Evolutionary conservation across 2,888 invertebrate genomes (phyloP), one percentile per base, ranked within the genome.

Genomic region (Synergus umbraculus): DNA sequence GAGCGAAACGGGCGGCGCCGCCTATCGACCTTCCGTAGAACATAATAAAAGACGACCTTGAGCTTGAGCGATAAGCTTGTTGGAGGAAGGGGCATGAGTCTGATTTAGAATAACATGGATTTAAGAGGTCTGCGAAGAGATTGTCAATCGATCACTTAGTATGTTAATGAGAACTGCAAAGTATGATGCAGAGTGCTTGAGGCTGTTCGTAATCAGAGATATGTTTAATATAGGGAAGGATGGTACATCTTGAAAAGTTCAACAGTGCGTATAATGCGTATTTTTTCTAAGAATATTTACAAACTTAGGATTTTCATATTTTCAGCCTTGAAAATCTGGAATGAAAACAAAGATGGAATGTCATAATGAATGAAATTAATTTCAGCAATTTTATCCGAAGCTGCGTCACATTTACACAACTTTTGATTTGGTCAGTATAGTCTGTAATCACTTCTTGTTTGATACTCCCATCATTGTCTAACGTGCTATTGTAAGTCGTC

Each of bases 41-140:
- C 73, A 73, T 37, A 37, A 4, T 13, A 49, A 44, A 54, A 54
- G 69, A 46, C n/a, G 37, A 41, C 73, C 73, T 73, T 73, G 73
- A 73, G 73, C 73, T 73, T 73, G 73, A 54, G 73, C 49, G 73
- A 73, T 73, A 73, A 54, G 73, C 1, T 4, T 37, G 13, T 13
- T 10, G 29, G 9, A 73, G 29, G 49, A 22, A 49, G 73, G 37
- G 73, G 29, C 54, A 18, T 73, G 41, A 54, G 41, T 18, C 54
- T 73, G 73, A 73, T 73, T 73, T 54, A 18, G 37, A n/a, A 67
- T 46, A 13, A 29, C 29, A 15, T 10, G 10, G 60, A 12, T 60
- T 60, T 60, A 60, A 22, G 4, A 60, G 60, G 12, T 60, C 60
- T 22, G 22, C 0, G 22, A 10, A 60, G 12, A 22, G 22, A 22